Evolutionary conservation across 2,797 vertebrate genomes (phyloP).

Genomic region (Potorous gilbertii): DNA sequence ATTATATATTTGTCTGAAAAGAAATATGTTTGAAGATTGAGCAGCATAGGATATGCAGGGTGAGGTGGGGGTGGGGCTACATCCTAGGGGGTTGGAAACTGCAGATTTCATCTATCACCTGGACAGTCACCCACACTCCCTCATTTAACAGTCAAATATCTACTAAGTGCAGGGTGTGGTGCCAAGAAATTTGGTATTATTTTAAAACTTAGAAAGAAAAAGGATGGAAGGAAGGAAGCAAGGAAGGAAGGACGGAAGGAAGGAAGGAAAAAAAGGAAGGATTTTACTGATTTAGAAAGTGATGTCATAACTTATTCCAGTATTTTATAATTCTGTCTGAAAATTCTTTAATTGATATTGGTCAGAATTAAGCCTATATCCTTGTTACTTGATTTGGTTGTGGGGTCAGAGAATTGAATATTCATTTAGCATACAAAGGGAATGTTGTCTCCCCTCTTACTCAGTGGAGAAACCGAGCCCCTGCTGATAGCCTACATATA

Average conservation of each 20-base stretch:
- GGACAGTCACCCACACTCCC: not conserved
- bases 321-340: slow-evolving; percentile 56
- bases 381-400: not conserved
- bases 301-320: slow-evolving; percentile 53
- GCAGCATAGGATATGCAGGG: not conserved
- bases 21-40: not conserved
- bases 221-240: not conserved
- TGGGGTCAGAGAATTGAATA: not conserved
- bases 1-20: not conserved
- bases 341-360: slow-evolving; percentile 70
- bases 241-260: not conserved
- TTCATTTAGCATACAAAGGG: not conserved
- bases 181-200: not conserved
- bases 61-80: no score
- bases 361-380: slow-evolving; percentile 57
- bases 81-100: not conserved
- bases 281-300: slow-evolving; percentile 53
- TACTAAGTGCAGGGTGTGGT: not conserved
- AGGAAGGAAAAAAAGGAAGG: not conserved
- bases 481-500: not conserved
- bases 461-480: not conserved
- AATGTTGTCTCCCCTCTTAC: not conserved
- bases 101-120: not conserved
- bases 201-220: not conserved
- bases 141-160: not conserved